These are phyloP conservation scores for Sceliomorpha sp. DNA, from an alignment of 2,888 invertebrate genomes.

Conservation along the genomic window DNA sequence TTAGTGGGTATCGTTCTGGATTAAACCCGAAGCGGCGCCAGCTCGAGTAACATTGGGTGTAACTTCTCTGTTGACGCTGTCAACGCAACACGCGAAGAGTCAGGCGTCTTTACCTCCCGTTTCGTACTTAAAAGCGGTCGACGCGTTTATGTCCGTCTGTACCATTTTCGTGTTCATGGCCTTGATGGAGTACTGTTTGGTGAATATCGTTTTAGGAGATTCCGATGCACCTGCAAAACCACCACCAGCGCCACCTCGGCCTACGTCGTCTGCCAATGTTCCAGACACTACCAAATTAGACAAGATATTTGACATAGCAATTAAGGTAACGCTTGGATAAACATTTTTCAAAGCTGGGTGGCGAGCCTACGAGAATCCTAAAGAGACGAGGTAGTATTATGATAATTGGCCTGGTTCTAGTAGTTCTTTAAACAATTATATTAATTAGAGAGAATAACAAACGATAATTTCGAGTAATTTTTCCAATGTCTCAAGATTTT, in stretches of 20 bases:
- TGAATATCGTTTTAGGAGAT: conserved; percentile 91
- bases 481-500: background rate
- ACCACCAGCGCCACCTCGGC: conserved; percentile 82
- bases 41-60: conserved; percentile 96
- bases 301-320: conserved; percentile 82
- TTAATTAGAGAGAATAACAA: conserved; percentile 1
- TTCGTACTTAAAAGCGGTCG: conserved; percentile 95
- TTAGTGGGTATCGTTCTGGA: conserved; percentile 97
- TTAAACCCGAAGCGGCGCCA: conserved; percentile 96
- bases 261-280: conserved; percentile 82
- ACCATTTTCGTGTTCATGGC: conserved; percentile 97
- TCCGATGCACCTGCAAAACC: conserved; percentile 83
- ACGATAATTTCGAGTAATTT: background rate
- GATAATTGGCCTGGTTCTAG: no score
- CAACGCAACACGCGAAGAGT: conserved; percentile 96
- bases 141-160: conserved; percentile 96
- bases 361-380: conserved; percentile 28
- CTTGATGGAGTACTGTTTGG: conserved; percentile 94
- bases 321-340: conserved; percentile 74
- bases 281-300: conserved; percentile 81
- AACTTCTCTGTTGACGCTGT: conserved; percentile 92
- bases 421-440: no score
- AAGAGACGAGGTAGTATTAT: no score
- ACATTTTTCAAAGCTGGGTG: conserved; percentile 49
- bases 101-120: conserved; percentile 96